Evolutionary conservation across 2,888 invertebrate species (phyloP).

Genomic region (Troides aeacus): DNA sequence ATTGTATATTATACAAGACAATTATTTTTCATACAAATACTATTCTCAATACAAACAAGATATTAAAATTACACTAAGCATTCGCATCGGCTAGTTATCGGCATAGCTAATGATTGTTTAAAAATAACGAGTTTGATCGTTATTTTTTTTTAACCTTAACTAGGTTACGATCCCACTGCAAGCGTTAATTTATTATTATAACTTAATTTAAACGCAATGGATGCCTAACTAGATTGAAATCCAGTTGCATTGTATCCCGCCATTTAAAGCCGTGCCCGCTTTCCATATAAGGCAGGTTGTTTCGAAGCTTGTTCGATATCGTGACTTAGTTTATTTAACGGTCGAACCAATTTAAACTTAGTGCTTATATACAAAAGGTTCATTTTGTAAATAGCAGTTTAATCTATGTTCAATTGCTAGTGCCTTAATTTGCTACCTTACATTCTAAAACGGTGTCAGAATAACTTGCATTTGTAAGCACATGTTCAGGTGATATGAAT

Average conservation of each 20-base stretch:
- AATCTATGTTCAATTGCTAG: constrained; percentile 1
- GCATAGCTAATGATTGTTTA: too few relatives aligned
- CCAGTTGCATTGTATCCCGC: constrained; percentile 29
- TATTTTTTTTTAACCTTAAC: too few relatives aligned
- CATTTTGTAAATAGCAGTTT: not conserved
- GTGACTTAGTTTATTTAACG: not conserved
- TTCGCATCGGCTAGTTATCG: too few relatives aligned
- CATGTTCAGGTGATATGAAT: constrained; percentile 27
- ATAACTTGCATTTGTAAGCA: constrained; percentile 26
- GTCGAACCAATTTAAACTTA: constrained; percentile 1
- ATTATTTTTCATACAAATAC: too few relatives aligned
- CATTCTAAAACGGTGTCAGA: constrained; percentile 32
- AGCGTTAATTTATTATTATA: constrained; percentile 29
- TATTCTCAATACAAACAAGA: too few relatives aligned
- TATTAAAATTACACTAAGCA: too few relatives aligned
- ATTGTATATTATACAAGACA: too few relatives aligned
- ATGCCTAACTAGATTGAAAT: constrained; percentile 30
- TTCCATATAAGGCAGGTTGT: constrained; percentile 25
- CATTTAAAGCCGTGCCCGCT: constrained; percentile 20
- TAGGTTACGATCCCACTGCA: too few relatives aligned
- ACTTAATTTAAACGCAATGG: constrained; percentile 29
- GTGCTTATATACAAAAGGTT: not conserved
- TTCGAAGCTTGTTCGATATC: constrained; percentile 9
- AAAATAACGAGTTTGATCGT: not conserved
- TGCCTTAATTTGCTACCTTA: constrained; percentile 19